Percentiles rank a stretch among this genome's conserved stretches.
Evolutionary conservation across 1,140 invertebrate genomes (phyloP).

Genomic region (Caerostris darwini): DNA sequence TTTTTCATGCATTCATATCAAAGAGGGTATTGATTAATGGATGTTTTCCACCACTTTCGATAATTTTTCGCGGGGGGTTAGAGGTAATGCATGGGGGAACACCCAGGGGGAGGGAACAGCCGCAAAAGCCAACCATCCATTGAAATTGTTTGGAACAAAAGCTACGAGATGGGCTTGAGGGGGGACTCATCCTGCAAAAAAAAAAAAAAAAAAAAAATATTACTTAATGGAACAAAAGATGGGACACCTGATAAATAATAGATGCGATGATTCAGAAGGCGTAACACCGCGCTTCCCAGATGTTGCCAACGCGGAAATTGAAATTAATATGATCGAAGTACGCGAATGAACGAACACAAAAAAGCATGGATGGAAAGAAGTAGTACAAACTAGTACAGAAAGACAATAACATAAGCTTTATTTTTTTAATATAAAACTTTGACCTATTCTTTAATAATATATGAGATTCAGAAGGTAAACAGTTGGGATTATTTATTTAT

Average conservation of each 20-base stretch:
- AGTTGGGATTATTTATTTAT: no score
- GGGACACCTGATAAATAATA: slow-evolving; percentile 35
- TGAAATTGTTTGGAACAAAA: not conserved
- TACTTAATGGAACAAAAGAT: slow-evolving; percentile 4
- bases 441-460: no score
- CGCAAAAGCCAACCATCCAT: slow-evolving; percentile 3
- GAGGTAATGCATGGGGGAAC: slow-evolving; percentile 10
- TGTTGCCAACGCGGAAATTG: slow-evolving; percentile 19
- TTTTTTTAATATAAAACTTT: no score
- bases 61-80: not conserved
- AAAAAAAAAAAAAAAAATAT: not conserved
- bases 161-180: not conserved
- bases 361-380: not conserved
- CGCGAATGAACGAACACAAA: not conserved
- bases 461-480: no score
- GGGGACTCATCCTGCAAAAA: not conserved
- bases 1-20: not conserved
- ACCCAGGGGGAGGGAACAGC: not conserved
- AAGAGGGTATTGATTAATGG: slow-evolving; percentile 30
- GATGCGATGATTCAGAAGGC: slow-evolving; percentile 41
- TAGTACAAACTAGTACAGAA: not conserved
- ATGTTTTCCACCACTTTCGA: not conserved
- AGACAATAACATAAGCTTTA: no score
- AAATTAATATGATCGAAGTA: not conserved
- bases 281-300: slow-evolving; percentile 2